These are phyloP conservation scores for Anthrax anthrax DNA, from an alignment of 2,888 invertebrate genomes.

Conservation along the genomic window DNA sequence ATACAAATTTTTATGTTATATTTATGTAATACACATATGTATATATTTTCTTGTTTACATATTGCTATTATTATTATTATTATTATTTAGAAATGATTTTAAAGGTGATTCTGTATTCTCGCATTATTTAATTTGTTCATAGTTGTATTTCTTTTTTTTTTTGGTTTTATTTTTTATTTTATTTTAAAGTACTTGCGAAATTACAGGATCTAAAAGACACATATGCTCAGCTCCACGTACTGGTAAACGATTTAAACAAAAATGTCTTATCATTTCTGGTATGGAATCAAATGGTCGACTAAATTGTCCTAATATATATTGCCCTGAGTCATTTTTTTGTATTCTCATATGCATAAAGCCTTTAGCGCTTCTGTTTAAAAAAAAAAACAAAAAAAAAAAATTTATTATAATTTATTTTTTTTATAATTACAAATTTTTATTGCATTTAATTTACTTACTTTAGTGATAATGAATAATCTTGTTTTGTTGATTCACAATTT, in stretches of 20 bases:
- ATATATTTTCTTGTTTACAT: no score
- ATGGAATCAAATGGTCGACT: conserved; percentile 84
- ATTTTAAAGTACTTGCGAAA: conserved; percentile 61
- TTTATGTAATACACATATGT: no score
- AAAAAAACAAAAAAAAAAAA: background rate
- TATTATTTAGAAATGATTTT: no score
- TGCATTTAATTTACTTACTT: conserved; percentile 59
- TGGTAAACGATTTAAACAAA: conserved; percentile 82
- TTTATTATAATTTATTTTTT: background rate
- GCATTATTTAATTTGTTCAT: no score
- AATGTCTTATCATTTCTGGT: conserved; percentile 90
- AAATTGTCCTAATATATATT: conserved; percentile 83
- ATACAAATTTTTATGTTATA: no score
- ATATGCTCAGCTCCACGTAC: conserved; percentile 94
- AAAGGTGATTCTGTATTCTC: no score
- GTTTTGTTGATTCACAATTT: conserved; percentile 84
- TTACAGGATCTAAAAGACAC: conserved; percentile 83
- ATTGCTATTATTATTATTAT: no score
- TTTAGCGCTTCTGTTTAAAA: conserved; percentile 60
- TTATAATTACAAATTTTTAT: background rate
- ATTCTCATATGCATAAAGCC: conserved; percentile 98
- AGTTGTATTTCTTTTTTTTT: no score
- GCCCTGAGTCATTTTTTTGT: conserved; percentile 60
- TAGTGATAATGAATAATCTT: conserved; percentile 85
- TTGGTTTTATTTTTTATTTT: background rate